phyloP scores from a whole-genome alignment of 92 coral and sea anemone genomes.

The Bergia sp. region DNA sequence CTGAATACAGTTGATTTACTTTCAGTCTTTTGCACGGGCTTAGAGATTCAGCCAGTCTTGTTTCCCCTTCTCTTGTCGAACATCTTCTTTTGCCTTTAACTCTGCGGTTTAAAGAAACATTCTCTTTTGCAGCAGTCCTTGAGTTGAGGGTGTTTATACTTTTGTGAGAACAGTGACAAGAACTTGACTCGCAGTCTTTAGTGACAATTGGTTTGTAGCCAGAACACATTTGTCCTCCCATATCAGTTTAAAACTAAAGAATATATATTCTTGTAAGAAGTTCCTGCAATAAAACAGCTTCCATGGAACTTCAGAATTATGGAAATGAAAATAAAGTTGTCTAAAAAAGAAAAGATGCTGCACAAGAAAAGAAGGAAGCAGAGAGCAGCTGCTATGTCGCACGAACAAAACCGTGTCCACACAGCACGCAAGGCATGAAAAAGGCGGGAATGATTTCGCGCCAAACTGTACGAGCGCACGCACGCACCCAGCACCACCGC shows the following conservation, averaged over 20 bases:
- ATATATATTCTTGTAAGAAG: neutral
- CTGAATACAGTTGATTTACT: constrained; percentile 69
- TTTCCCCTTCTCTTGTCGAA: constrained; percentile 47
- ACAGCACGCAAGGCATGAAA: neutral
- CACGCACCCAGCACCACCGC: no score
- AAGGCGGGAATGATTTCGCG: constrained; percentile 49
- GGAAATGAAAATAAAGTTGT: neutral
- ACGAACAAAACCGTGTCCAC: neutral
- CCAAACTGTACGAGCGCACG: constrained; percentile 6
- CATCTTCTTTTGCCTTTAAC: constrained; percentile 28
- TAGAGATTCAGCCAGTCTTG: constrained; percentile 35
- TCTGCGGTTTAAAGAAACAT: constrained; percentile 31
- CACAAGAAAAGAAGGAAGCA: neutral
- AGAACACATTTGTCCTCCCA: constrained; percentile 48
- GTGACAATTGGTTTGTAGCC: constrained; percentile 33
- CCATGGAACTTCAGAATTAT: neutral
- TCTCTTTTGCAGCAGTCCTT: constrained; percentile 46
- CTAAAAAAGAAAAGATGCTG: neutral
- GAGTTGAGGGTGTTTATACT: neutral
- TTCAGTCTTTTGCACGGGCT: constrained; percentile 69
- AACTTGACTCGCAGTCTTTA: constrained; percentile 5
- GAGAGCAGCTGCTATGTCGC: neutral
- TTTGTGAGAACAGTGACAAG: neutral
- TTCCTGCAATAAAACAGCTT: neutral
- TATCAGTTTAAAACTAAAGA: neutral